phyloP scores from a whole-genome alignment of 2,888 invertebrate species.

The Torymus tubicola region DNA sequence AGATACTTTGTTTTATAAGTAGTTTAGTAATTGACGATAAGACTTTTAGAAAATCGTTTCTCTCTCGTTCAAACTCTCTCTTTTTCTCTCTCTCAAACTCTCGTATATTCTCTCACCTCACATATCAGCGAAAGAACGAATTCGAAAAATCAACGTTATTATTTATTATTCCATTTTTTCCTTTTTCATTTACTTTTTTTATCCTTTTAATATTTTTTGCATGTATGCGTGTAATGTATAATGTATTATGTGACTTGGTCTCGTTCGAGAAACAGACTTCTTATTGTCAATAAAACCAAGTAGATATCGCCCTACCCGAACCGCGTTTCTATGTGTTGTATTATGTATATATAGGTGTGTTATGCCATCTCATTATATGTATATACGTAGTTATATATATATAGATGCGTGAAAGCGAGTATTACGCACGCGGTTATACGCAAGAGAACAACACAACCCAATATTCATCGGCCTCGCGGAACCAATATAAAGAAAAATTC shows the following conservation, averaged over 20 bases:
- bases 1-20: slow-evolving; percentile 44
- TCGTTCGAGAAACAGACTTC: slow-evolving; percentile 41
- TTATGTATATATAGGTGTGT: slow-evolving; percentile 17
- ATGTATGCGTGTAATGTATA: too few species aligned
- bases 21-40: slow-evolving; percentile 55
- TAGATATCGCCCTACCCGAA: slow-evolving; percentile 47
- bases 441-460: too few species aligned
- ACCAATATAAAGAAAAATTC: slow-evolving; percentile 21
- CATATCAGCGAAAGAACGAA: slow-evolving; percentile 14
- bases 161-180: too few species aligned
- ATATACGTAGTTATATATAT: not conserved
- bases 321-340: not conserved
- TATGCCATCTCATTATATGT: slow-evolving; percentile 15
- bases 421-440: too few species aligned
- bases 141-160: slow-evolving; percentile 25
- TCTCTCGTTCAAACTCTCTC: slow-evolving; percentile 9
- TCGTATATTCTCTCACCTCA: slow-evolving; percentile 3
- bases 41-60: slow-evolving; percentile 55
- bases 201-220: too few species aligned
- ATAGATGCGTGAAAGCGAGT: too few species aligned
- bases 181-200: too few species aligned
- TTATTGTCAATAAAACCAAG: slow-evolving; percentile 56
- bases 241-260: slow-evolving; percentile 47
- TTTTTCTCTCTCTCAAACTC: slow-evolving; percentile 12
- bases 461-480: not conserved